Evolutionary conservation across 2,113 vertebrate genomes (phyloP).

Genomic region (Irena cyanogastra): DNA sequence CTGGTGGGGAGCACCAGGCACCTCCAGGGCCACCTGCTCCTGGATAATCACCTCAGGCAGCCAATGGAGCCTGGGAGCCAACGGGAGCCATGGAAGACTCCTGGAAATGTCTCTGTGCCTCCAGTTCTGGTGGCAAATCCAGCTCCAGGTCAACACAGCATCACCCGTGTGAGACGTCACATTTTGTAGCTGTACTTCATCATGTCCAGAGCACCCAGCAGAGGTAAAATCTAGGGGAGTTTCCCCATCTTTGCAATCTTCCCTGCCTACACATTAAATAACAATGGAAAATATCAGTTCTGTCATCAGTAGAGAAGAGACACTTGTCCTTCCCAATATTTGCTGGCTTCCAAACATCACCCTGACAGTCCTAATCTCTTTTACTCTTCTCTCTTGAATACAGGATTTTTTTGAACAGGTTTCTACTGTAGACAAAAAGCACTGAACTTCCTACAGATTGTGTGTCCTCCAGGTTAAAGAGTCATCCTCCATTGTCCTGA

Average conservation of each 20-base stretch:
- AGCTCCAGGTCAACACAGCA: not conserved
- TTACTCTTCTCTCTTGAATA: not conserved
- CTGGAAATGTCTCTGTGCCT: not conserved
- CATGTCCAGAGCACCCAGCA: not conserved
- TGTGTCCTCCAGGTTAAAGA: not conserved
- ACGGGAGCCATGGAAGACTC: not conserved
- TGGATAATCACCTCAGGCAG: not conserved
- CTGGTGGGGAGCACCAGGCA: not conserved
- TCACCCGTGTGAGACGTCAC: fast-evolving
- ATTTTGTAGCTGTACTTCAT: not conserved
- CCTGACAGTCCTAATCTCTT: not conserved
- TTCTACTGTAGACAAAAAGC: not conserved
- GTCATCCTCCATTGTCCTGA: not conserved
- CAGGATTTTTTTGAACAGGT: not conserved
- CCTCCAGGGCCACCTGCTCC: not conserved
- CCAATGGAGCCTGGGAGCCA: not conserved
- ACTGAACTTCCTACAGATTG: not conserved
- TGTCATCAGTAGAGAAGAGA: not conserved
- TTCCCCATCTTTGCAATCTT: not conserved
- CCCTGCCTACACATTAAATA: not conserved
- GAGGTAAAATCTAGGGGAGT: not conserved
- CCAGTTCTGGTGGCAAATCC: not conserved
- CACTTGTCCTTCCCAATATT: not conserved
- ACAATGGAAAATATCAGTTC: not conserved
- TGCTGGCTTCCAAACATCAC: not conserved